These are phyloP conservation scores for Folsomia candida DNA, from an alignment of 2,888 invertebrate genomes.

Conservation along the genomic window DNA sequence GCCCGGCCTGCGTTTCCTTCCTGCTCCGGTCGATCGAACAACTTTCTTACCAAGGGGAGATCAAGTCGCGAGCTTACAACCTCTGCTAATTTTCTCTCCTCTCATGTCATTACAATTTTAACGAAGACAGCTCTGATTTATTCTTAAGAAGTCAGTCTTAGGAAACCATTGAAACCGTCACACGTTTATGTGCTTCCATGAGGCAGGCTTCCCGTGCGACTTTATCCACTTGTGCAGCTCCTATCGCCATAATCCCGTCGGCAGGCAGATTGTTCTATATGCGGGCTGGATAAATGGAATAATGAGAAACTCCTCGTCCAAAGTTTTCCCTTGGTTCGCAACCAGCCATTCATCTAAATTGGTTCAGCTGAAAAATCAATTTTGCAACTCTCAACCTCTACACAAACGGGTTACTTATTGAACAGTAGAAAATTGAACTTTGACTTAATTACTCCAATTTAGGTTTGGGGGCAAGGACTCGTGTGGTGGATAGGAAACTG, in stretches of 20 bases:
- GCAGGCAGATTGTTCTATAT: too few relatives aligned
- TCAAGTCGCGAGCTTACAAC: not conserved
- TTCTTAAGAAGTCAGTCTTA: slow-evolving; percentile 19
- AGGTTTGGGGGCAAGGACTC: too few relatives aligned
- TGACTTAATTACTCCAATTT: slow-evolving; percentile 17
- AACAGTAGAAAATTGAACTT: not conserved
- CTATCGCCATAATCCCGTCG: too few relatives aligned
- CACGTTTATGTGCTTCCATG: too few relatives aligned
- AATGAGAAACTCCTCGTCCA: not conserved
- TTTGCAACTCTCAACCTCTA: not conserved
- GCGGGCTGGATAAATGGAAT: not conserved
- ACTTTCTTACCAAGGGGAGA: not conserved
- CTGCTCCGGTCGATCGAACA: not conserved
- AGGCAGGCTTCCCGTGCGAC: too few relatives aligned
- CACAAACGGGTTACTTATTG: not conserved
- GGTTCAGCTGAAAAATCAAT: slow-evolving; percentile 13
- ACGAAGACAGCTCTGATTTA: slow-evolving; percentile 46
- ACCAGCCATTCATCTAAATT: slow-evolving; percentile 2
- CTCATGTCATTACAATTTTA: slow-evolving; percentile 45
- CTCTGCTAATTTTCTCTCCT: slow-evolving; percentile 39
- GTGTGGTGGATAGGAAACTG: not conserved
- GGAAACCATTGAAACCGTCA: not conserved
- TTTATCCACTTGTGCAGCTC: too few relatives aligned
- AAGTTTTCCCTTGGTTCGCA: not conserved
- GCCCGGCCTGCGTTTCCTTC: not conserved